Percentiles rank a stretch among this genome's conserved stretches.
Conservation (phyloP, 2,888 invertebrate genomes). For the Lithophane leautieri region DNA sequence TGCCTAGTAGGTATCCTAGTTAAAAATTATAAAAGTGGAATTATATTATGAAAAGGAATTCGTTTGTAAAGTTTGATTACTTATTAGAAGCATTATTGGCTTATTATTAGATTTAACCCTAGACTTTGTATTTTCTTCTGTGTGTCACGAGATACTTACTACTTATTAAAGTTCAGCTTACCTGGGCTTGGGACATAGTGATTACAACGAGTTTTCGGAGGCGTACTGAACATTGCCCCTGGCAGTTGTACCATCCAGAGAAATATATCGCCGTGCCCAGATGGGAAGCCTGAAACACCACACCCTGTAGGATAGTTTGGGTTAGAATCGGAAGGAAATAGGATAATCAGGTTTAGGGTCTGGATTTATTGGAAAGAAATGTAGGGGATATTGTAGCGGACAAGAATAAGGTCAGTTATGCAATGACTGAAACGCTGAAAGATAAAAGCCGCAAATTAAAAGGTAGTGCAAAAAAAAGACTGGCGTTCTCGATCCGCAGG, state of each 20-base stretch:
- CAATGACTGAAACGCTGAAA: neutral
- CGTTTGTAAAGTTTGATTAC: neutral
- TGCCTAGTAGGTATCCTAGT: too few relatives aligned
- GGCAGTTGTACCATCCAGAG: conserved; percentile 75
- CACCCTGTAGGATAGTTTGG: neutral
- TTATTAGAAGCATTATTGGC: neutral
- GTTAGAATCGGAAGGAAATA: neutral
- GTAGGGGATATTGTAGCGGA: neutral
- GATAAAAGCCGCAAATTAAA: neutral
- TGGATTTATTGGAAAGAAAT: neutral
- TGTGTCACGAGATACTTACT: neutral
- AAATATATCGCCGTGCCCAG: conserved; percentile 74
- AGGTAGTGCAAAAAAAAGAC: neutral
- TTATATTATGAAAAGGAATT: neutral
- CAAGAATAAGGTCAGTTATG: neutral
- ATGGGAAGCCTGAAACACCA: conserved; percentile 59
- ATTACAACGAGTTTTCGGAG: conserved; percentile 66
- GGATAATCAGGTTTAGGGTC: neutral
- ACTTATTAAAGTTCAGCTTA: conserved; percentile 37
- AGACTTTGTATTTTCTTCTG: neutral
- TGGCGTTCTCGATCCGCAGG: neutral
- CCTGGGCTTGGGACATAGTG: conserved; percentile 72
- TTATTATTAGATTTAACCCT: too few relatives aligned
- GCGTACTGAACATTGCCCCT: conserved; percentile 53
- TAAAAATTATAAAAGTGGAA: neutral